Base-by-base conservation (phyloP, 2,888 invertebrate species). In the Synanthedon formicaeformis region DNA sequence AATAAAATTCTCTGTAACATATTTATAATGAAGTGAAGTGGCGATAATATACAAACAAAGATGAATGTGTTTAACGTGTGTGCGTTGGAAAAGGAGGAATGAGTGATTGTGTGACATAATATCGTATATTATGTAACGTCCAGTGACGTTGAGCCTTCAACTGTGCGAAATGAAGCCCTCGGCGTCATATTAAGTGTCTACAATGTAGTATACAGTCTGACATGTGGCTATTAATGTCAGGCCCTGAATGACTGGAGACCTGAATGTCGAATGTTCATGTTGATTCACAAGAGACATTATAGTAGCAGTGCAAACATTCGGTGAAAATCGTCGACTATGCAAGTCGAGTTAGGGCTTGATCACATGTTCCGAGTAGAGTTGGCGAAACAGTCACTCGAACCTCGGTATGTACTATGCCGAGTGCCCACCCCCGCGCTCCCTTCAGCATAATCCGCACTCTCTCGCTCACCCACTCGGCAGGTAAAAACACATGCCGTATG, bases 181-280 rank as follows among this genome's bases (percentile, higher is more conserved):
- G 57, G 58, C 58, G 59, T 64, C 62, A 61, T 66, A 63, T 66
- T 71, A 66, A 65, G 61, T 63, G 63, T 64, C 64, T 63, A 66
- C 66, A 65, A 58, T 65, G 63, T 64, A 61, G 58, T 63, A 65
- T 63, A 66, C 66, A 65, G 58, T 65, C 63, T 64, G 61, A 58
- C 63, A 65, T 65, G 60, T 61, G 61, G 61, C 61, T 64, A 67
- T 65, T 62, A 69, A 69, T 64, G 62, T 66, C 59, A 61, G 59
- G 58, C 51, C 57, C 52, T 62, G 61, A 61, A 62, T 60, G 62
- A 64, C 64, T 60, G 64, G 65, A 64, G 64, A 65, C 8, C 63
- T 63, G 57, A 59, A 61, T 62, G 63, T 63, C 58, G 63, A 61
- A 57, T 57, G 62, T n/a, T 14, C 61, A 60, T 57, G 58, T 61